These are phyloP conservation scores for Heteromurus nitidus DNA, from an alignment of 2,888 invertebrate species.

Conservation along the genomic window DNA sequence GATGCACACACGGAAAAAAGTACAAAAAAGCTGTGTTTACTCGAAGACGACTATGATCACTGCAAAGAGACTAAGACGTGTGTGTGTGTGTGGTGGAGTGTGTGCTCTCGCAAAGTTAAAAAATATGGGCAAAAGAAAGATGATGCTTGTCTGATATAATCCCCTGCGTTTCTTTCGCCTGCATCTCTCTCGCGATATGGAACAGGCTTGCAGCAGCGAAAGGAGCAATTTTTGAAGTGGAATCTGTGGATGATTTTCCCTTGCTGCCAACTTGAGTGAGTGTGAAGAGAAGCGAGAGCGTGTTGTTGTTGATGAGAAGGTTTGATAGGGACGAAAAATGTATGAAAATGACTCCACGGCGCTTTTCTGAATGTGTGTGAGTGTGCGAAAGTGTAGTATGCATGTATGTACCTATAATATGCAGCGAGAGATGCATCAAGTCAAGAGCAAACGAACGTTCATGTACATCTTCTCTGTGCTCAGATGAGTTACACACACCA, in stretches of 20 bases:
- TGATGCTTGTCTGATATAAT: constrained; percentile 9
- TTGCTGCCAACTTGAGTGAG: not conserved
- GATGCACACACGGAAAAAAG: not conserved
- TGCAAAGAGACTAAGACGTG: not conserved
- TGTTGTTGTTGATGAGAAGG: constrained; percentile 23
- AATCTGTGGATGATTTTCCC: not conserved
- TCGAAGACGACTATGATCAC: not conserved
- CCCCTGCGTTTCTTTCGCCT: not conserved
- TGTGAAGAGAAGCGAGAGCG: no score
- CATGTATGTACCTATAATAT: constrained; percentile 17
- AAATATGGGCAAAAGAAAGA: constrained; percentile 6
- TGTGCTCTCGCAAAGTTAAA: not conserved
- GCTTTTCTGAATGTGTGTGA: not conserved
- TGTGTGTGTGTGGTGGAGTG: not conserved
- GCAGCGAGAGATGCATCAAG: constrained; percentile 22
- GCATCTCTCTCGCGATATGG: not conserved
- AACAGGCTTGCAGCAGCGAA: not conserved
- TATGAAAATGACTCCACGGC: constrained; percentile 16
- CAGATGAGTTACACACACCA: not conserved
- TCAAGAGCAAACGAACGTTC: not conserved
- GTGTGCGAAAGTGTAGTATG: constrained; percentile 1
- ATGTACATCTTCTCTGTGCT: constrained; percentile 8
- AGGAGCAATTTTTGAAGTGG: not conserved
- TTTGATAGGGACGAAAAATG: not conserved
- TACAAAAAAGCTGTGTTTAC: constrained; percentile 1